Evolutionary conservation across 2,113 vertebrate species (phyloP).

Genomic region (Corvus moneduloides): DNA sequence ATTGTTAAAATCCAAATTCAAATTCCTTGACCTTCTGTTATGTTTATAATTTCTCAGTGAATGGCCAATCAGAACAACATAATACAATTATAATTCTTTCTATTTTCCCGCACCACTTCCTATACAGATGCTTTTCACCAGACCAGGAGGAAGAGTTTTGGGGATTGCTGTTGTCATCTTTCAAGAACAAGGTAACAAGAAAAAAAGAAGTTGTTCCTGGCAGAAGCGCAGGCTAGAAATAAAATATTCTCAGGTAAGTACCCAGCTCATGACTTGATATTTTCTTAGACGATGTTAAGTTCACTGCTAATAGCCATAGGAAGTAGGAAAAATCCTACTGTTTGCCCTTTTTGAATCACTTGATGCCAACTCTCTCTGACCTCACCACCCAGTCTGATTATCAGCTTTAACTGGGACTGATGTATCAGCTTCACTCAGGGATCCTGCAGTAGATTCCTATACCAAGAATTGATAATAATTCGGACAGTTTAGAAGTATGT

Average conservation of each 20-base stretch:
- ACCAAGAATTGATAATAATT: neutral
- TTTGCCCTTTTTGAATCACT: neutral
- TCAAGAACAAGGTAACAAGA: neutral
- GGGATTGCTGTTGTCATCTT: neutral
- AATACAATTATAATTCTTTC: neutral
- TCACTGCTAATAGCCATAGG: neutral
- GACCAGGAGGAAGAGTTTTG: neutral
- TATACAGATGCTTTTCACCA: neutral
- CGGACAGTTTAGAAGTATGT: neutral
- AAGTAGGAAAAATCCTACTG: neutral
- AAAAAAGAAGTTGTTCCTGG: neutral
- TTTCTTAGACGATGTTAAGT: neutral
- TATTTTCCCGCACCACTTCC: neutral
- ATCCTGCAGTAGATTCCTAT: neutral
- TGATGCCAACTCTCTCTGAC: neutral
- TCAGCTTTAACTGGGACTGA: neutral
- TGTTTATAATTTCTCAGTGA: neutral
- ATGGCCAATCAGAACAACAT: neutral
- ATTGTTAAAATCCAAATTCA: neutral
- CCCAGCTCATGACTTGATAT: neutral
- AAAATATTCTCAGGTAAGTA: neutral
- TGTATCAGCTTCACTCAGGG: neutral
- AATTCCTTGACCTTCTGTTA: neutral
- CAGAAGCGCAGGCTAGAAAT: neutral
- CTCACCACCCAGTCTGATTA: neutral